Percentiles rank a stretch among this genome's conserved stretches.
Conservation (phyloP, 1,140 invertebrate species). For the Geopemphigus sp. region DNA sequence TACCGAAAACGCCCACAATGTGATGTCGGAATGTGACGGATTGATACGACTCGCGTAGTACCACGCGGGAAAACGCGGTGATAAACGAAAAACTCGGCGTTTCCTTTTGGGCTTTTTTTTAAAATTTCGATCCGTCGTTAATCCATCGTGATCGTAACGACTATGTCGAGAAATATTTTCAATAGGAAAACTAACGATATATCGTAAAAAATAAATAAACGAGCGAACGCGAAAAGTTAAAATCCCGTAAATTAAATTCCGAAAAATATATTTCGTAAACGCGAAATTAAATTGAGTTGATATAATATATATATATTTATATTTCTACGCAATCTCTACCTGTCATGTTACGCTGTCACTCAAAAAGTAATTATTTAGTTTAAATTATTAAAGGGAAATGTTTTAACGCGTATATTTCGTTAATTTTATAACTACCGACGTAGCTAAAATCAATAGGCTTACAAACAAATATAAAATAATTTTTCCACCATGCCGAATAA, state of each 20-base stretch:
- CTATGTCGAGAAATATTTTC: no score
- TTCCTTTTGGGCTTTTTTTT: no score
- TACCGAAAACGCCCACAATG: no score
- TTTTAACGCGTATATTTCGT: constrained; percentile 24
- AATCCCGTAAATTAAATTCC: neutral
- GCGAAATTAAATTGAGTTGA: neutral
- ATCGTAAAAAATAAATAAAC: no score
- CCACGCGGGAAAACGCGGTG: no score
- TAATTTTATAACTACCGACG: neutral
- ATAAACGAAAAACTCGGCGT: no score
- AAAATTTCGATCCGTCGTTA: no score
- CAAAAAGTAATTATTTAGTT: constrained; percentile 22
- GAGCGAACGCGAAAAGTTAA: neutral
- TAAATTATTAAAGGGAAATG: constrained; percentile 12
- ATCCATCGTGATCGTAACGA: no score
- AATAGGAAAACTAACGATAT: no score
- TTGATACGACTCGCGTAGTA: no score
- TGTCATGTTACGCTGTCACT: constrained; percentile 4
- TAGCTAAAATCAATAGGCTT: neutral
- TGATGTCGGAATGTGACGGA: no score
- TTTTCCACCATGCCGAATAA: neutral
- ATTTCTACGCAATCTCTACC: neutral
- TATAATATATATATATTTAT: no score
- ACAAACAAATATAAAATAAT: neutral
- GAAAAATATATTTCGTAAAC: neutral